Percentiles rank a stretch among this genome's conserved stretches.
Evolutionary conservation across 2,797 vertebrate species (phyloP).

Genomic region (Pitangus sulphuratus): DNA sequence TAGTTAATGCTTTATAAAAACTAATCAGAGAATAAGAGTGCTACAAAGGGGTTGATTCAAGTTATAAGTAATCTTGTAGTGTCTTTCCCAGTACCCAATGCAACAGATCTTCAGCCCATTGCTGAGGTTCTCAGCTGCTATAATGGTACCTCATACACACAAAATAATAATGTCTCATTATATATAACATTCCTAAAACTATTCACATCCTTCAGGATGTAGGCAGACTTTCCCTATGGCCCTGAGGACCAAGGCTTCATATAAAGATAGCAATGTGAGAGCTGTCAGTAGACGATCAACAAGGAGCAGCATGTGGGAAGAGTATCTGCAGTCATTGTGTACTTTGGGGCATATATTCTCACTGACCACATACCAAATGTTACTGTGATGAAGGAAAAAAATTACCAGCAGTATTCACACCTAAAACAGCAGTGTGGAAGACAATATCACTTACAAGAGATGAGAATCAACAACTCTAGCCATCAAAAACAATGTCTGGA

Average conservation of each 20-base stretch:
- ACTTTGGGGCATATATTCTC: neutral
- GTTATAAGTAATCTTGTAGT: neutral
- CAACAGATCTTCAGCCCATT: neutral
- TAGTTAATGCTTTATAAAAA: neutral
- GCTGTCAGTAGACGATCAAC: neutral
- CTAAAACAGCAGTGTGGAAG: fast-evolving
- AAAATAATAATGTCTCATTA: neutral
- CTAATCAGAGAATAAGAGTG: neutral
- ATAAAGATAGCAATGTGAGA: neutral
- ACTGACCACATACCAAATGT: fast-evolving
- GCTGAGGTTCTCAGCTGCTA: neutral
- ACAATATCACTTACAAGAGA: neutral
- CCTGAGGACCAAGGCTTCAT: neutral
- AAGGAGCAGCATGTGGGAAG: neutral
- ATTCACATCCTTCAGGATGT: neutral
- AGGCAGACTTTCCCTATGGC: neutral
- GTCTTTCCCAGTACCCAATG: neutral
- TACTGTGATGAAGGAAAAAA: neutral
- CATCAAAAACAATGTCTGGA: neutral
- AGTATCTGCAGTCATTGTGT: fast-evolving
- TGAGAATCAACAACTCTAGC: neutral
- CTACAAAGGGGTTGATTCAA: neutral
- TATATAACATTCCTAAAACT: neutral
- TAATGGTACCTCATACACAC: neutral
- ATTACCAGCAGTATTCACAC: neutral